Evolutionary conservation across 2,113 vertebrate species (phyloP).

Genomic region (Neogale vison): DNA sequence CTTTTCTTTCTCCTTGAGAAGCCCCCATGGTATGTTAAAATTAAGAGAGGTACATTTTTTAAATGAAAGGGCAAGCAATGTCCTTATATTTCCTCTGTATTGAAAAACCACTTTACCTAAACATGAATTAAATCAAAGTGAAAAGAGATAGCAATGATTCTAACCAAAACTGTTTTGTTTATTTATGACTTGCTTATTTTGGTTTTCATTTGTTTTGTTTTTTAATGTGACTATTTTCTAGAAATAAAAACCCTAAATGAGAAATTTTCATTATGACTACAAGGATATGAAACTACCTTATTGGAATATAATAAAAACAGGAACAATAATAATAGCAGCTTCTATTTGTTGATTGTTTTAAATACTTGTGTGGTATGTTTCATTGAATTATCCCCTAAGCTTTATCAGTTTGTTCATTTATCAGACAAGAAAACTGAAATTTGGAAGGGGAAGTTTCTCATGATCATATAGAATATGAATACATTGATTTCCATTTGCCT

Average conservation of each 20-base stretch:
- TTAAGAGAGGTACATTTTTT: neutral
- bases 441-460: neutral
- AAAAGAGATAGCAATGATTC: neutral
- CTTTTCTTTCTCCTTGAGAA: neutral
- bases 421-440: neutral
- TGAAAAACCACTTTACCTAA: neutral
- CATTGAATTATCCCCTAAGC: neutral
- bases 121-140: neutral
- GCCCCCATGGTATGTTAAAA: neutral
- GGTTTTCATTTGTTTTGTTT: neutral
- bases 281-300: neutral
- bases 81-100: neutral
- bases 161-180: neutral
- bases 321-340: neutral
- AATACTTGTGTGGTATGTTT: neutral
- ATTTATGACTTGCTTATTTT: neutral
- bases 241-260: neutral
- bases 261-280: neutral
- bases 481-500: slow-evolving; percentile 11
- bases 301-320: neutral
- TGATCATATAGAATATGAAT: neutral
- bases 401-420: neutral
- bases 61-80: neutral
- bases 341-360: neutral
- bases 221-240: neutral